Evolutionary conservation across 2,888 invertebrate genomes (phyloP).

Genomic region (Perizoma affinitatum): DNA sequence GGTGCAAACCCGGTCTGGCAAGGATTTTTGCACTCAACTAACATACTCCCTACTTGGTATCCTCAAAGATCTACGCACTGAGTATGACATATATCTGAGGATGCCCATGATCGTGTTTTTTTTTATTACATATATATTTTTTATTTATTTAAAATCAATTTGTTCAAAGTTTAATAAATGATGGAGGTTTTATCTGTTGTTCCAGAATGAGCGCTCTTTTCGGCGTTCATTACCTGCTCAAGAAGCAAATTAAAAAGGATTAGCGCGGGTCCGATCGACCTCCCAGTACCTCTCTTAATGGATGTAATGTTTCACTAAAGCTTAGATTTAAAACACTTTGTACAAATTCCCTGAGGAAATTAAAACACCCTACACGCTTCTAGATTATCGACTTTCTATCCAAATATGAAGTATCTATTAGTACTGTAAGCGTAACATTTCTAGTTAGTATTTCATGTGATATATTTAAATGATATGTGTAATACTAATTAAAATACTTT

Average conservation of each 20-base stretch:
- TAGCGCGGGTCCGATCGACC: slow-evolving; percentile 42
- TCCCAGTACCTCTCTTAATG: slow-evolving; percentile 32
- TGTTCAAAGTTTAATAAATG: slow-evolving; percentile 21
- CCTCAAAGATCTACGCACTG: too few species aligned
- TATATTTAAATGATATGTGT: slow-evolving; percentile 51
- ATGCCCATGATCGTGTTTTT: too few species aligned
- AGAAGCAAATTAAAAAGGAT: slow-evolving; percentile 57
- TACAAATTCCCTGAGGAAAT: slow-evolving; percentile 43
- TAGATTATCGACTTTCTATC: slow-evolving; percentile 42
- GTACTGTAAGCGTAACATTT: slow-evolving; percentile 38
- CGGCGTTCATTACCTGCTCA: slow-evolving; percentile 72
- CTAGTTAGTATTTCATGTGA: slow-evolving; percentile 53
- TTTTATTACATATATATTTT: too few species aligned
- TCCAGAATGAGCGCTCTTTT: slow-evolving; percentile 73
- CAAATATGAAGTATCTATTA: slow-evolving; percentile 32
- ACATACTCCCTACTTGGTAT: too few species aligned
- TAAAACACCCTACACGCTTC: slow-evolving; percentile 37
- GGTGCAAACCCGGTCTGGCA: too few species aligned
- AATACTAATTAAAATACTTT: slow-evolving; percentile 53
- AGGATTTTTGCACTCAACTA: too few species aligned
- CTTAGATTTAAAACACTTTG: slow-evolving; percentile 45
- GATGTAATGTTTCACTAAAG: slow-evolving; percentile 42
- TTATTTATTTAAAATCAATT: background rate
- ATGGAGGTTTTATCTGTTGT: slow-evolving; percentile 44
- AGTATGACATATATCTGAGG: too few species aligned